These are phyloP conservation scores for Dasypus novemcinctus DNA, from an alignment of 2,113 vertebrate species.

Conservation along the genomic window DNA sequence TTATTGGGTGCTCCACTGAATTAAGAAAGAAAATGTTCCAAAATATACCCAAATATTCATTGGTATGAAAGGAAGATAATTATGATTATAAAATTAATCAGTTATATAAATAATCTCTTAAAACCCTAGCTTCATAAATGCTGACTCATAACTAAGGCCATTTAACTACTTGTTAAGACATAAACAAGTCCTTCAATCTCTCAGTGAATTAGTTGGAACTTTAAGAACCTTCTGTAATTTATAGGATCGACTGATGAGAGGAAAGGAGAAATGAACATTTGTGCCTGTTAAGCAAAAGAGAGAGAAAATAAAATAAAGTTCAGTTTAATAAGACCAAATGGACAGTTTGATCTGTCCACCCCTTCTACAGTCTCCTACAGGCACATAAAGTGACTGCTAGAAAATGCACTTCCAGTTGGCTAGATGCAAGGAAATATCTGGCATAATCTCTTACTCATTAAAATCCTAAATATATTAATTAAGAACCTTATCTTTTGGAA, in stretches of 20 bases:
- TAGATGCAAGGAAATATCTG: background rate
- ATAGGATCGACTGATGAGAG: background rate
- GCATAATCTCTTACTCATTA: background rate
- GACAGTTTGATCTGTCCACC: background rate
- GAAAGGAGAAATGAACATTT: background rate
- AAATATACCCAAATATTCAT: background rate
- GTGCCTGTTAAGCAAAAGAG: background rate
- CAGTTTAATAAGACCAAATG: background rate
- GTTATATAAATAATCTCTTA: background rate
- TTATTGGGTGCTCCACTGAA: background rate
- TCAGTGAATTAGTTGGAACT: background rate
- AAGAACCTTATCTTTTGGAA: background rate
- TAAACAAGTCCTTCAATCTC: background rate
- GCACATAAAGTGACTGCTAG: background rate
- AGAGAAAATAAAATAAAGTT: slow-evolving; percentile 1
- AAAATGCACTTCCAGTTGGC: background rate
- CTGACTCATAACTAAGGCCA: background rate
- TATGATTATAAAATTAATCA: slow-evolving; percentile 12
- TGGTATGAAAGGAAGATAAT: background rate
- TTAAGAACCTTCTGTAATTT: background rate
- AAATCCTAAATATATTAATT: background rate
- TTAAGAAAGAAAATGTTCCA: background rate
- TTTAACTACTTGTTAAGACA: background rate
- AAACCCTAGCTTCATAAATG: background rate
- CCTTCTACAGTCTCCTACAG: background rate